phyloP scores from a whole-genome alignment of 2,888 invertebrate genomes.

The Pegoplata infirma region DNA sequence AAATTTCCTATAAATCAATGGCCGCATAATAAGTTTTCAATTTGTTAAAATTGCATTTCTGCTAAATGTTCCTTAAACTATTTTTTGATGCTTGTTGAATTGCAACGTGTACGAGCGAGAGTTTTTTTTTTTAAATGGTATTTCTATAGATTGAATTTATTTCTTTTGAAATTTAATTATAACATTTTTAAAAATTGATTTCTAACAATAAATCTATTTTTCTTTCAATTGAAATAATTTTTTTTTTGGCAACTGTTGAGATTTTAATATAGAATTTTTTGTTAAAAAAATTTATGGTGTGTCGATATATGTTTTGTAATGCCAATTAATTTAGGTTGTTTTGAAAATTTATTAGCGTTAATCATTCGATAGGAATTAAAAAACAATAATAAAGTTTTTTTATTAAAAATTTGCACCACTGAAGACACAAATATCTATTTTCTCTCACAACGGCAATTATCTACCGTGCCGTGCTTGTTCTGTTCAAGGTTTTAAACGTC shows the following conservation, averaged over 20 bases:
- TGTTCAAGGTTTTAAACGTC: no score
- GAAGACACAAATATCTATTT: no score
- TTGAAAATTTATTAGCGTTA: background rate
- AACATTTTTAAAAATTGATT: background rate
- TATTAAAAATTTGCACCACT: no score
- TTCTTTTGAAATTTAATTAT: background rate
- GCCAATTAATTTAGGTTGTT: no score
- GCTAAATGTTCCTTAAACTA: constrained; percentile 45
- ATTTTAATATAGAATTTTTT: background rate
- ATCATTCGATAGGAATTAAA: no score
- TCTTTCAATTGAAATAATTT: background rate
- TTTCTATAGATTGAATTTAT: background rate
- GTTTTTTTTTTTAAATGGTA: background rate
- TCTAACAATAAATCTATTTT: background rate
- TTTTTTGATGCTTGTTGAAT: background rate
- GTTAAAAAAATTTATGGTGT: background rate
- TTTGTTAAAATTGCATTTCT: constrained; percentile 42
- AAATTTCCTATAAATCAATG: constrained; percentile 45
- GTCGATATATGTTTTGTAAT: no score
- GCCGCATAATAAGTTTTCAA: constrained; percentile 38
- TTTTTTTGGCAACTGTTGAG: background rate
- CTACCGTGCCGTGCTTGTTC: no score
- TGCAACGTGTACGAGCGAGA: background rate
- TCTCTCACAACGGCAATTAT: no score
- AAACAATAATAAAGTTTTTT: no score